phyloP scores from a whole-genome alignment of 1,140 invertebrate genomes.

The Oscheius sp. region DNA sequence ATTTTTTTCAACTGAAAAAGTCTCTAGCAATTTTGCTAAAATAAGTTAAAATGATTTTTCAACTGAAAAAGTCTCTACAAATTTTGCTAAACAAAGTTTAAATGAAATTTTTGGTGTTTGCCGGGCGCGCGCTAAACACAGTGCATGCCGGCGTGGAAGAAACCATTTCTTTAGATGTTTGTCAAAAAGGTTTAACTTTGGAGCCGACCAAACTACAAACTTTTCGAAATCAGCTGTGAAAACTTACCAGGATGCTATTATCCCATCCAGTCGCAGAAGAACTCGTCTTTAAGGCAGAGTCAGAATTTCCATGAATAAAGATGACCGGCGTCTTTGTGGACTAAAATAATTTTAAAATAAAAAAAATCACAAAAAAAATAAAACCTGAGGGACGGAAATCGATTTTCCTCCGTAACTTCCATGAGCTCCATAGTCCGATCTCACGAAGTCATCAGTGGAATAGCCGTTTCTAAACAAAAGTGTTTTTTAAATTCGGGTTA shows the following conservation, averaged over 20 bases:
- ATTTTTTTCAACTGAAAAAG: too few species aligned
- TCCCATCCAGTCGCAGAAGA: slow-evolving; percentile 21
- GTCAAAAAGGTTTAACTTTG: background rate
- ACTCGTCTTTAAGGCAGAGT: slow-evolving; percentile 23
- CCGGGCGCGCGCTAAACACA: too few species aligned
- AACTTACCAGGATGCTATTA: slow-evolving; percentile 15
- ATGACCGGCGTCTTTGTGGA: slow-evolving; percentile 35
- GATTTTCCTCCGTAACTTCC: slow-evolving; percentile 43
- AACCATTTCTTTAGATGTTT: too few species aligned
- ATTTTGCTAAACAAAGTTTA: too few species aligned
- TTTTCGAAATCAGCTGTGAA: background rate
- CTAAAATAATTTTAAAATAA: slow-evolving; percentile 24
- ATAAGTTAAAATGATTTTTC: too few species aligned
- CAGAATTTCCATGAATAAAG: slow-evolving; percentile 48
- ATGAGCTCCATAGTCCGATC: slow-evolving; percentile 34
- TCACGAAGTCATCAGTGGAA: slow-evolving; percentile 38
- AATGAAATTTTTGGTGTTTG: too few species aligned
- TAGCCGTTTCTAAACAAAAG: slow-evolving; percentile 38
- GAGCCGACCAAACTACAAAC: background rate
- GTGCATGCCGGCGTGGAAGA: too few species aligned
- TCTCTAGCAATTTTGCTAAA: too few species aligned
- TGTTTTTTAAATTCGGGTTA: background rate
- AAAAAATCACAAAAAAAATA: slow-evolving; percentile 5
- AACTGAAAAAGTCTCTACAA: background rate
- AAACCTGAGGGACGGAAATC: slow-evolving; percentile 13